phyloP scores from a whole-genome alignment of 2,797 vertebrate genomes.

The Gadopsis marmoratus region DNA sequence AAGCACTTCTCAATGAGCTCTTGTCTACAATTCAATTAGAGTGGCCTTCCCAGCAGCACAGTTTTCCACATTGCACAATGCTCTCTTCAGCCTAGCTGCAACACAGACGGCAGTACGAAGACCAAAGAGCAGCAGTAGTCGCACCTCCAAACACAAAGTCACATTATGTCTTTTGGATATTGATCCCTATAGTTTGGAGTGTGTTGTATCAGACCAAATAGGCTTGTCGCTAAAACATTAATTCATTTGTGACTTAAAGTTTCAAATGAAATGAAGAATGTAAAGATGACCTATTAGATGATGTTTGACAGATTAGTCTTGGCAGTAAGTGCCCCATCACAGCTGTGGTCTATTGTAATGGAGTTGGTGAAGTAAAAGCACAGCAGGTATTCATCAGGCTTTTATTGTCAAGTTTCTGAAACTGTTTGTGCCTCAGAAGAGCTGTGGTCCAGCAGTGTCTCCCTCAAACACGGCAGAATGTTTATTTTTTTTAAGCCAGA shows the following conservation, averaged over 20 bases:
- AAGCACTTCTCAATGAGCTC: constrained; percentile 88
- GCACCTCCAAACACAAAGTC: constrained; percentile 48
- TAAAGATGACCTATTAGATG: neutral
- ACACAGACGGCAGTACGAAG: constrained; percentile 32
- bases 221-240: neutral
- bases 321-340: neutral
- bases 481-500: constrained; percentile 70
- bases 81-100: constrained; percentile 51
- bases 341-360: constrained; percentile 17
- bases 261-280: neutral
- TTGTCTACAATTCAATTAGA: constrained; percentile 92
- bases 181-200: neutral
- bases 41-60: constrained; percentile 80
- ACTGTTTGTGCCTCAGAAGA: constrained; percentile 39
- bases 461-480: constrained; percentile 48
- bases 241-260: neutral
- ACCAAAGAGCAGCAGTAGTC: constrained; percentile 39
- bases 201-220: neutral
- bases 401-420: constrained; percentile 45
- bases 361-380: constrained; percentile 10
- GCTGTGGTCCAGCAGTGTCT: constrained; percentile 58
- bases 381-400: constrained; percentile 38
- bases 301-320: neutral
- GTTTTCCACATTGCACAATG: constrained; percentile 76
- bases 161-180: constrained; percentile 4